phyloP scores from a whole-genome alignment of 2,797 vertebrate genomes.

The Balearica regulorum region DNA sequence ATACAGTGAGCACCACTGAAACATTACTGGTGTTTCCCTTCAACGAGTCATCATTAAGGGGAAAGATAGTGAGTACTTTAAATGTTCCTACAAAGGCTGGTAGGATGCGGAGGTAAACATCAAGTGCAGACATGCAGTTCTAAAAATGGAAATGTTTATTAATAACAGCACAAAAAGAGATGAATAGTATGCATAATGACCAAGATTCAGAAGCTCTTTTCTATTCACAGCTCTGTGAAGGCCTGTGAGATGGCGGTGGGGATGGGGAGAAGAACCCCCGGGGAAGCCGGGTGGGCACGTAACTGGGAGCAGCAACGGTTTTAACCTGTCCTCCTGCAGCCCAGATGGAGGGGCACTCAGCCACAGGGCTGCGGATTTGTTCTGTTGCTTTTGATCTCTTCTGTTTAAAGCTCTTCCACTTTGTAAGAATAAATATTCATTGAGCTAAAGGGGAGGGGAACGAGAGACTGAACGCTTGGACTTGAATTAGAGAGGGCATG shows the following conservation, averaged over 20 bases:
- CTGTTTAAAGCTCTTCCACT: not conserved
- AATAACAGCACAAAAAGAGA: not conserved
- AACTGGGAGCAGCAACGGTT: not conserved
- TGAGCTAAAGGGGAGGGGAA: not conserved
- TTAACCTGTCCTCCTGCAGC: not conserved
- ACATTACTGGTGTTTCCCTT: not conserved
- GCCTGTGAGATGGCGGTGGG: fast-evolving
- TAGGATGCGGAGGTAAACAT: fast-evolving
- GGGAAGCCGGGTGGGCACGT: fast-evolving
- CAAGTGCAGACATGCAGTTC: not conserved
- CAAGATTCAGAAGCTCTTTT: not conserved
- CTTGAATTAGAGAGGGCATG: not conserved
- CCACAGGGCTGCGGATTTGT: not conserved
- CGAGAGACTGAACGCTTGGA: not conserved
- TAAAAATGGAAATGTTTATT: not conserved
- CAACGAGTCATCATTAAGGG: not conserved
- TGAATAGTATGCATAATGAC: too few relatives aligned
- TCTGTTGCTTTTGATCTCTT: not conserved
- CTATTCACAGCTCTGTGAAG: not conserved
- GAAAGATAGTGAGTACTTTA: not conserved
- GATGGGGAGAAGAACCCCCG: not conserved
- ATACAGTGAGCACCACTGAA: not conserved
- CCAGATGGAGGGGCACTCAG: fast-evolving
- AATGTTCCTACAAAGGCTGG: not conserved
- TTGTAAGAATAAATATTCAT: not conserved